Conservation (phyloP, 2,888 invertebrate genomes). For the Allacma fusca region DNA sequence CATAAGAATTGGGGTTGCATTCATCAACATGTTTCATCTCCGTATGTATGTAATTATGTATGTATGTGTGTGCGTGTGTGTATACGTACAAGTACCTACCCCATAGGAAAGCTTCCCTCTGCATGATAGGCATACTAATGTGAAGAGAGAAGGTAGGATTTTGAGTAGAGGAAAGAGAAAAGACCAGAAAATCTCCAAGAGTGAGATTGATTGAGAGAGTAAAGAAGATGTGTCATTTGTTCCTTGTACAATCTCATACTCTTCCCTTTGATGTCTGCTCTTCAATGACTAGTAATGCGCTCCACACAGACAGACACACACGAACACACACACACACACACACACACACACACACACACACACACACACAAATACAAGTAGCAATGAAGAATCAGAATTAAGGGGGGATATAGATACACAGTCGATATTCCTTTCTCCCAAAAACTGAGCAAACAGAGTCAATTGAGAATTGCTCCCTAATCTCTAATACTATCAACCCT, state of each 20-base stretch:
- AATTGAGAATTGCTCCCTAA: slow-evolving; percentile 39
- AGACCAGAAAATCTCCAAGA: background rate
- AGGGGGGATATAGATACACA: background rate
- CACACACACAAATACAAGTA: background rate
- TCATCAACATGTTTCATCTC: no score
- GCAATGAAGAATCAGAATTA: slow-evolving; percentile 9
- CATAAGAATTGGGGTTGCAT: no score
- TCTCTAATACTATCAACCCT: slow-evolving; percentile 32
- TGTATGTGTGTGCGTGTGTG: no score
- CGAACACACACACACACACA: no score
- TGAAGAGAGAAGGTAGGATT: background rate
- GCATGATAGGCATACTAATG: no score
- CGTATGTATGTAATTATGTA: no score
- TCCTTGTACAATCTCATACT: background rate
- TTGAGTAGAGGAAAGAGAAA: background rate
- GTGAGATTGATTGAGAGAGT: slow-evolving; percentile 11
- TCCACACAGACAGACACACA: background rate
- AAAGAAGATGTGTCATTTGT: slow-evolving; percentile 7
- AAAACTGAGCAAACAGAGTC: slow-evolving; percentile 35
- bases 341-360: background rate
- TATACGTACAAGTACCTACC: no score
- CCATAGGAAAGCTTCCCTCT: no score
- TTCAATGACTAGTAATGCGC: background rate
- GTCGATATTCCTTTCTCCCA: background rate
- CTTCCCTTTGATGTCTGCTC: background rate